Conservation (phyloP, 2,113 vertebrate genomes). For the Paradisaea rubra region DNA sequence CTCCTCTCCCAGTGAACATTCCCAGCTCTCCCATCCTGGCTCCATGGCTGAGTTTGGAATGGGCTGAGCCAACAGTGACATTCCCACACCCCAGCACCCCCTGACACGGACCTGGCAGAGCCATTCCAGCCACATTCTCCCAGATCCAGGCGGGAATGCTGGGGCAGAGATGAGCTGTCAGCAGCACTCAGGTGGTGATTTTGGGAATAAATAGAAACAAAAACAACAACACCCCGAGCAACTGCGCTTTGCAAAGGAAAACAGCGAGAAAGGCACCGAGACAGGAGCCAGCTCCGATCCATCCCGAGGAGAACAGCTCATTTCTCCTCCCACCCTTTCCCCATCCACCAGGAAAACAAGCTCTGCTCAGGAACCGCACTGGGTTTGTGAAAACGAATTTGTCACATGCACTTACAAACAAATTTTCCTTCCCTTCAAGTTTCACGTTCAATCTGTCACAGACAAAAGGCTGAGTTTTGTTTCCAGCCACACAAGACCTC, state of each 20-base stretch:
- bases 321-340: background rate
- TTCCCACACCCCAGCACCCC: background rate
- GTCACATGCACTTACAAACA: background rate
- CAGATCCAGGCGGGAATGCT: background rate
- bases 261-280: background rate
- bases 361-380: background rate
- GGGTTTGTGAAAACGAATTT: background rate
- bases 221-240: background rate
- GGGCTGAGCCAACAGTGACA: background rate
- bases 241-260: background rate
- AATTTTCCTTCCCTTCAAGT: background rate
- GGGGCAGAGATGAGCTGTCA: background rate
- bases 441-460: background rate
- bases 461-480: background rate
- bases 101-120: background rate
- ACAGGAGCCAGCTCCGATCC: background rate
- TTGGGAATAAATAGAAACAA: background rate
- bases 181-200: background rate
- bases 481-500: background rate
- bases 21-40: background rate
- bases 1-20: accelerated
- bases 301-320: background rate
- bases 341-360: background rate
- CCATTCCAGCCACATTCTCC: background rate
- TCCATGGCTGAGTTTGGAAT: background rate